Evolutionary conservation across 2,113 vertebrate genomes (phyloP).

Genomic region (Myrmecobius fasciatus): DNA sequence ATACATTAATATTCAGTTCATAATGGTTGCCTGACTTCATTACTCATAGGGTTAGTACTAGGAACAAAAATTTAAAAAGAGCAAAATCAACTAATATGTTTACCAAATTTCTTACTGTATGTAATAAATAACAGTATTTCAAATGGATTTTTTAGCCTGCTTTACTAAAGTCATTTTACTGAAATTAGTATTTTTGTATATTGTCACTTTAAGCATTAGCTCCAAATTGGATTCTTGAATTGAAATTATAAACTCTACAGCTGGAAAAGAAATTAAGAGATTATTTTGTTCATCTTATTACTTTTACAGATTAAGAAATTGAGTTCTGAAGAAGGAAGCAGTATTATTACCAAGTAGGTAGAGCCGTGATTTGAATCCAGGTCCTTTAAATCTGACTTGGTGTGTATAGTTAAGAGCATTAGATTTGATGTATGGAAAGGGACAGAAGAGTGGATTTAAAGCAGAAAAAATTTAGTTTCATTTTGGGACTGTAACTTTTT

Average conservation of each 20-base stretch:
- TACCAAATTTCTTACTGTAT: background rate
- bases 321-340: background rate
- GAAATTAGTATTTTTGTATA: conserved; percentile 9
- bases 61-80: background rate
- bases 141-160: conserved; percentile 39
- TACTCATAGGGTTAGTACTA: background rate
- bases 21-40: background rate
- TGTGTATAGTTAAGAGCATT: background rate
- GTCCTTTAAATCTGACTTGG: background rate
- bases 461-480: background rate
- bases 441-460: background rate
- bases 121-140: conserved; percentile 27
- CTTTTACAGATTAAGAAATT: background rate
- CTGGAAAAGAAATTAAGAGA: background rate
- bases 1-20: background rate
- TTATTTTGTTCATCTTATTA: background rate
- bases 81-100: background rate
- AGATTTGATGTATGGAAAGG: background rate
- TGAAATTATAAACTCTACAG: background rate
- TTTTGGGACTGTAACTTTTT: background rate
- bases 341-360: background rate
- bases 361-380: background rate
- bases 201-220: conserved; percentile 5
- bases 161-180: background rate
- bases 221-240: background rate